These are phyloP conservation scores for Meandrina meandrites DNA, from an alignment of 92 coral and sea anemone species.

Conservation along the genomic window DNA sequence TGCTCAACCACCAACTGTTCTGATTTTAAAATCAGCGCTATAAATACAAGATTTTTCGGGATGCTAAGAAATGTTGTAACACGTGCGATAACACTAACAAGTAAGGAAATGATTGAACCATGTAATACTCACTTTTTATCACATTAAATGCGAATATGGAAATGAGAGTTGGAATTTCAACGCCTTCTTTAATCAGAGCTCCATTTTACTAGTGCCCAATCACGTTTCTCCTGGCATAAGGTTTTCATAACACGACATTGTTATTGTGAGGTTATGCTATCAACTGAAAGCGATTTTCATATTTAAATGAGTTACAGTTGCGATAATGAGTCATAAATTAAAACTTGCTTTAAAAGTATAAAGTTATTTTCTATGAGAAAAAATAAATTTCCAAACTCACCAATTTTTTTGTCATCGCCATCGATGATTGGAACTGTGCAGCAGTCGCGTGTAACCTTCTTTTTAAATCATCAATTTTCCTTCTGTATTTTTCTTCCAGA, in stretches of 20 bases:
- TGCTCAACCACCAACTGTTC: background rate
- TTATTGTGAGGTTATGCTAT: background rate
- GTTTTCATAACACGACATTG: too few relatives aligned
- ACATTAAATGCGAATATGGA: too few relatives aligned
- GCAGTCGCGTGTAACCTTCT: slow-evolving; percentile 38
- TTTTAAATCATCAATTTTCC: slow-evolving; percentile 58
- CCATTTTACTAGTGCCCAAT: background rate
- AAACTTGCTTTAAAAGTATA: too few relatives aligned
- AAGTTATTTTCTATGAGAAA: background rate
- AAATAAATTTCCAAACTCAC: slow-evolving; percentile 38
- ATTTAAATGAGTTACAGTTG: too few relatives aligned
- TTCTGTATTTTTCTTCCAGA: slow-evolving; percentile 63
- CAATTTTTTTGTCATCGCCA: slow-evolving; percentile 18
- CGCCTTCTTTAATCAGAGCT: background rate
- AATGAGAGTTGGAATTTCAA: too few relatives aligned
- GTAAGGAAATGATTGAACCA: too few relatives aligned
- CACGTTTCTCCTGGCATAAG: too few relatives aligned
- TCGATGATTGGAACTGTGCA: slow-evolving; percentile 22
- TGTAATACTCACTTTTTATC: too few relatives aligned
- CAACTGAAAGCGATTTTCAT: too few relatives aligned
- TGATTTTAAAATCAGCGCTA: background rate
- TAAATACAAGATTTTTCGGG: background rate
- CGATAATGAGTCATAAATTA: too few relatives aligned
- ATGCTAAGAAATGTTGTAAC: background rate
- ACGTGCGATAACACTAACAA: too few relatives aligned